Evolutionary conservation across 2,888 invertebrate species (phyloP).

Genomic region (Matsumyia berberina): DNA sequence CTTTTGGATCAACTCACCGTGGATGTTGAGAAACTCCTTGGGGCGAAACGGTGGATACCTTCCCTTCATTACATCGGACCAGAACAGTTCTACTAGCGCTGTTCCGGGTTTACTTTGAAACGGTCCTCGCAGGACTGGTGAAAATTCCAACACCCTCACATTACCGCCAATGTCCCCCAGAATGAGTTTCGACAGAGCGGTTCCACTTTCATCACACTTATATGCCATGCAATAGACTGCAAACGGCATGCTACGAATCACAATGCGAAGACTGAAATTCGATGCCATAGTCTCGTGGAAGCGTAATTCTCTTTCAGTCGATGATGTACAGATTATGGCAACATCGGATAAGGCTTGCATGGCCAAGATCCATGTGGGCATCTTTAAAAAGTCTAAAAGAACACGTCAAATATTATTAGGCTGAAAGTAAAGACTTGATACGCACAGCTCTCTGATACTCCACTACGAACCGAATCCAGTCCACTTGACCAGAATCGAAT

Average conservation of each 20-base stretch:
- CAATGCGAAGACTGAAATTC: slow-evolving; percentile 89
- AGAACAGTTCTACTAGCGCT: slow-evolving; percentile 86
- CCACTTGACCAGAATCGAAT: slow-evolving; percentile 92
- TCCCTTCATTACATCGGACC: slow-evolving; percentile 86
- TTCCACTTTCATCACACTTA: slow-evolving; percentile 78
- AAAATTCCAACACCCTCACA: slow-evolving; percentile 88
- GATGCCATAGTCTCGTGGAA: slow-evolving; percentile 92
- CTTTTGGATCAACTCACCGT: slow-evolving; percentile 89
- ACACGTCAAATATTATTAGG: neutral
- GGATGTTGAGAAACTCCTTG: slow-evolving; percentile 86
- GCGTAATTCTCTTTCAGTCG: slow-evolving; percentile 90
- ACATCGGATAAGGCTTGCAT: slow-evolving; percentile 91
- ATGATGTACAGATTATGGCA: slow-evolving; percentile 90
- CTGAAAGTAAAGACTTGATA: slow-evolving; percentile 8
- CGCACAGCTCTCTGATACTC: slow-evolving; percentile 88
- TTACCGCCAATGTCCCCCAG: slow-evolving; percentile 91
- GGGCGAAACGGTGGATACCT: slow-evolving; percentile 85
- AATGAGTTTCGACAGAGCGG: slow-evolving; percentile 85
- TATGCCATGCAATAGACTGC: slow-evolving; percentile 82
- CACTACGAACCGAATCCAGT: slow-evolving; percentile 87
- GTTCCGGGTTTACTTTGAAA: slow-evolving; percentile 89
- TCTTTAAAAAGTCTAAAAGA: slow-evolving; percentile 86
- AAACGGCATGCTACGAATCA: slow-evolving; percentile 87
- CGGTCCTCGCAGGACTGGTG: slow-evolving; percentile 87
- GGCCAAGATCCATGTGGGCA: slow-evolving; percentile 90